Evolutionary conservation across 2,888 invertebrate genomes (phyloP).

Genomic region (Nycteola revayana): DNA sequence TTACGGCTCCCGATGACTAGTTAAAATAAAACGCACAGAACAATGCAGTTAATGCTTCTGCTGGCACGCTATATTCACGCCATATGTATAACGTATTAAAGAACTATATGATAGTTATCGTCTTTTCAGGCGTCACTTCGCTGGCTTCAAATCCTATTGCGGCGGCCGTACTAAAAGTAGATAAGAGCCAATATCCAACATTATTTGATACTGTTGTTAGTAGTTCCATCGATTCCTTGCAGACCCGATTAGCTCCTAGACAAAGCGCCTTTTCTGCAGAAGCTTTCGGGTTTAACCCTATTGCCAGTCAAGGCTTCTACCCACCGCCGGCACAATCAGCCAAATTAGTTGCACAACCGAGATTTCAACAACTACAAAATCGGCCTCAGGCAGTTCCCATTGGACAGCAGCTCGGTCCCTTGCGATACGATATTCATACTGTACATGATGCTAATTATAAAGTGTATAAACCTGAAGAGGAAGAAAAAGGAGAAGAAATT

Average conservation of each 20-base stretch:
- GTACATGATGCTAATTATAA: constrained; percentile 75
- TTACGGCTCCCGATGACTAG: not conserved
- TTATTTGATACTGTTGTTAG: constrained; percentile 72
- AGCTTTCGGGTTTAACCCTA: constrained; percentile 73
- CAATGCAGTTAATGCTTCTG: constrained; percentile 27
- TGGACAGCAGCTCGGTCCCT: constrained; percentile 54
- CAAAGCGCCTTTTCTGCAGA: constrained; percentile 68
- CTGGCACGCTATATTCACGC: constrained; percentile 27
- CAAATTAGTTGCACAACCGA: constrained; percentile 53
- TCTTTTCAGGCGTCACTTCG: constrained; percentile 71
- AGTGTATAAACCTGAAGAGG: constrained; percentile 72
- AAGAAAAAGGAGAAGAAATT: constrained; percentile 64
- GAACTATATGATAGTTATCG: constrained; percentile 28
- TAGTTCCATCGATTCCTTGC: constrained; percentile 74
- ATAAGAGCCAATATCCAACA: constrained; percentile 71
- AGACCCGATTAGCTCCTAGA: constrained; percentile 62
- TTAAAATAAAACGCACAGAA: constrained; percentile 1
- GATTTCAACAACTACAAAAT: constrained; percentile 41
- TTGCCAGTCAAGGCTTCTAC: constrained; percentile 67
- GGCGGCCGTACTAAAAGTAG: constrained; percentile 67
- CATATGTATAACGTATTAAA: constrained; percentile 12
- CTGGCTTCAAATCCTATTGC: constrained; percentile 71
- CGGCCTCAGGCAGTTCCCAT: constrained; percentile 40
- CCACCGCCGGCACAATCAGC: constrained; percentile 55
- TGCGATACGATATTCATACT: constrained; percentile 71